phyloP scores from a whole-genome alignment of 2,113 vertebrate genomes.

The Gallinago jamesoni region DNA sequence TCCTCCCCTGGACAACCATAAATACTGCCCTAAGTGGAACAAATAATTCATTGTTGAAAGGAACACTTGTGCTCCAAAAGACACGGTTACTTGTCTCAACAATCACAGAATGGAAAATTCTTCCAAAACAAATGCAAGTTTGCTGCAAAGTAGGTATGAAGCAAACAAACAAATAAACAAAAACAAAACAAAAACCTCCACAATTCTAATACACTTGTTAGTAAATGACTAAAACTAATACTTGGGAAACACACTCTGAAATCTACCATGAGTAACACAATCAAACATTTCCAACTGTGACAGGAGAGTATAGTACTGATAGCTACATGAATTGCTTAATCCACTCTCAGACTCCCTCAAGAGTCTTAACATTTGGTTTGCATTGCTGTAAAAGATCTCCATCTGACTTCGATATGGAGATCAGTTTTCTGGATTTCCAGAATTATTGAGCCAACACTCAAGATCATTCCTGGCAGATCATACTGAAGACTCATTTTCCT shows the following conservation, averaged over 20 bases:
- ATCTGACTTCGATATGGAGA: neutral
- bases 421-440: neutral
- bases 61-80: neutral
- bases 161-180: neutral
- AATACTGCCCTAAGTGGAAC: neutral
- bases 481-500: neutral
- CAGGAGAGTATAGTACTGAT: neutral
- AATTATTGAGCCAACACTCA: neutral
- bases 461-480: neutral
- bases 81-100: neutral
- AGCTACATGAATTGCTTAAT: neutral
- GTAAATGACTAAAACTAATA: neutral
- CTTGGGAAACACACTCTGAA: neutral
- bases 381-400: neutral
- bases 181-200: neutral
- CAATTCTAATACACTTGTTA: neutral
- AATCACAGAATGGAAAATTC: neutral
- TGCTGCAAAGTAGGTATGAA: neutral
- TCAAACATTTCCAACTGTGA: neutral
- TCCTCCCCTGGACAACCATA: neutral
- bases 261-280: neutral
- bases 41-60: neutral
- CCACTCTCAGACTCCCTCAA: neutral
- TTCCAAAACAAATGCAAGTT: neutral
- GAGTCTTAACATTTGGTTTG: neutral